Percentiles rank a stretch among this genome's conserved stretches.
Evolutionary conservation across 2,113 vertebrate species (phyloP).

Genomic region (Lepisosteus osseus): DNA sequence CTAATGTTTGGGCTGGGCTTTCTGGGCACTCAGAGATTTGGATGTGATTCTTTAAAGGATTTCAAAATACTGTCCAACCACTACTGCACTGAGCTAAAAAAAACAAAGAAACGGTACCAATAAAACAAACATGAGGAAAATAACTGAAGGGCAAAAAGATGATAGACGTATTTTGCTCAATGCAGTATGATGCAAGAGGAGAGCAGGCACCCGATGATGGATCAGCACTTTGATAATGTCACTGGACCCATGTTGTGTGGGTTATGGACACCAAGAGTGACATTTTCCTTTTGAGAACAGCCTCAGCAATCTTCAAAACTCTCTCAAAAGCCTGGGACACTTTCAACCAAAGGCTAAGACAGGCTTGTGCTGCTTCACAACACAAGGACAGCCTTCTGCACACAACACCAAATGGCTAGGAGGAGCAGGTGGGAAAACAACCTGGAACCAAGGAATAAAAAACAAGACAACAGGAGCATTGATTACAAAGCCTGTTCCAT

Average conservation of each 20-base stretch:
- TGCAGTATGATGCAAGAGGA: not conserved
- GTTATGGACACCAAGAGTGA: not conserved
- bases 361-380: not conserved
- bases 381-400: not conserved
- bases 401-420: not conserved
- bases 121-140: not conserved
- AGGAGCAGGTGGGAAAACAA: too few relatives aligned
- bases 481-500: too few relatives aligned
- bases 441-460: too few relatives aligned
- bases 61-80: too few relatives aligned
- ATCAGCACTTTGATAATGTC: slow-evolving; percentile 10
- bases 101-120: not conserved
- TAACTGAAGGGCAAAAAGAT: too few relatives aligned
- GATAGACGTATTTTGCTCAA: too few relatives aligned
- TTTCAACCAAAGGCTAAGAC: not conserved
- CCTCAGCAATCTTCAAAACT: slow-evolving; percentile 1
- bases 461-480: too few relatives aligned
- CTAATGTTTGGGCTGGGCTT: too few relatives aligned
- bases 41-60: too few relatives aligned
- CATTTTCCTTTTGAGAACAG: not conserved
- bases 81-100: too few relatives aligned
- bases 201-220: not conserved
- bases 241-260: slow-evolving; percentile 1
- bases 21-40: too few relatives aligned
- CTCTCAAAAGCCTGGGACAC: not conserved